Percentiles rank a stretch among this genome's conserved stretches.
These are phyloP conservation scores for Sturnira hondurensis DNA, from an alignment of 2,113 vertebrate genomes.

Conservation along the genomic window DNA sequence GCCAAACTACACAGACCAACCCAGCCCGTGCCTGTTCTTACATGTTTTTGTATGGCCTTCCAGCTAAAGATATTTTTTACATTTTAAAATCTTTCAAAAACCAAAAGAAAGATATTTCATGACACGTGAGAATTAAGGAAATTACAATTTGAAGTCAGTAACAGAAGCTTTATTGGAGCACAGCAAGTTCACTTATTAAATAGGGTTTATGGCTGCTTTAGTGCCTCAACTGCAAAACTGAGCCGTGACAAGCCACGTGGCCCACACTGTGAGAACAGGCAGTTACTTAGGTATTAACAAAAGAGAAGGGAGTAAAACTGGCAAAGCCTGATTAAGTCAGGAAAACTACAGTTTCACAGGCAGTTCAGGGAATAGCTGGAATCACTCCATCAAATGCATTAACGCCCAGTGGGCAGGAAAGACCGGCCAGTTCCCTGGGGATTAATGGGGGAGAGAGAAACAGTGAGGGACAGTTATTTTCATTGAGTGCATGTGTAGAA, in stretches of 20 bases:
- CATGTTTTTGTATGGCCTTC: background rate
- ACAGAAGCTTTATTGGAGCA: constrained; percentile 7
- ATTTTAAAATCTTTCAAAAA: constrained; percentile 8
- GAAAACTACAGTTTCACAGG: background rate
- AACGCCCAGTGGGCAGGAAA: background rate
- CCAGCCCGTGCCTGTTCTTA: background rate
- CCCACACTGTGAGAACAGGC: background rate
- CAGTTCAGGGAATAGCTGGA: background rate
- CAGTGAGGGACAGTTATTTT: background rate
- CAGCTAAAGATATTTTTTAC: background rate
- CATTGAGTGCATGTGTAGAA: background rate
- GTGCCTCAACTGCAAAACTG: background rate
- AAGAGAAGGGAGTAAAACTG: background rate
- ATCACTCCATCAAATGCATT: background rate
- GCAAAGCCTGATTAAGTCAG: background rate
- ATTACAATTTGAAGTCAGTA: background rate
- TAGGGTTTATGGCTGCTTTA: background rate
- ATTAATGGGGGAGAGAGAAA: background rate
- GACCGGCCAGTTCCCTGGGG: background rate
- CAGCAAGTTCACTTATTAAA: background rate
- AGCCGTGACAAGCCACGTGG: background rate
- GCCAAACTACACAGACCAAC: background rate
- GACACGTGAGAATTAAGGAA: background rate
- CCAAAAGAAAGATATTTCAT: background rate
- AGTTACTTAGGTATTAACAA: background rate